Percentiles rank a stretch among this genome's conserved stretches.
Evolutionary conservation across 2,113 vertebrate genomes (phyloP).

Genomic region (Orycteropus afer): DNA sequence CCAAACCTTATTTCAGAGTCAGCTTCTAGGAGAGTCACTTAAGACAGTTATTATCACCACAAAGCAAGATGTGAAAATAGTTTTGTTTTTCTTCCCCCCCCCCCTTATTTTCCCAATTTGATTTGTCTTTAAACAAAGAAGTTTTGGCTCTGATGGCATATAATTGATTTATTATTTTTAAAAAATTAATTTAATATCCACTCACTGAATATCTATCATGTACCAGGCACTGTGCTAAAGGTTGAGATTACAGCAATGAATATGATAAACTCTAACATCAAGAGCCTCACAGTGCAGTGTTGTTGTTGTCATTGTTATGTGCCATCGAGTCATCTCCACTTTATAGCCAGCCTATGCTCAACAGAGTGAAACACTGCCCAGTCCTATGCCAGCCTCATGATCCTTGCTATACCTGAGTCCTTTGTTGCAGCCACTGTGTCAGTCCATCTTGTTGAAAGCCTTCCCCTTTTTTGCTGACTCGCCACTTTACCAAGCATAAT

Average conservation of each 20-base stretch:
- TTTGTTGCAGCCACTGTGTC: too few species aligned
- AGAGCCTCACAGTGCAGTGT: background rate
- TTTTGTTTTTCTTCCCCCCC: background rate
- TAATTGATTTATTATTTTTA: background rate
- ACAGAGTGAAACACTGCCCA: too few species aligned
- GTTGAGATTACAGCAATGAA: too few species aligned
- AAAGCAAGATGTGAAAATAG: background rate
- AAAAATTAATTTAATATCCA: background rate
- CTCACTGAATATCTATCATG: background rate
- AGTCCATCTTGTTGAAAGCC: too few species aligned
- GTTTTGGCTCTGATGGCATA: background rate
- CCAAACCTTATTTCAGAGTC: background rate
- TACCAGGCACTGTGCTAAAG: background rate
- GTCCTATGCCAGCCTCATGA: too few species aligned
- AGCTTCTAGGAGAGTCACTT: background rate
- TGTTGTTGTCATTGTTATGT: too few species aligned
- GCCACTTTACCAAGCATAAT: too few species aligned
- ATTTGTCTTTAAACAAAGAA: background rate
- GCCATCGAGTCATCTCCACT: too few species aligned
- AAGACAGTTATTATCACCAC: background rate
- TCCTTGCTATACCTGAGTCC: too few species aligned
- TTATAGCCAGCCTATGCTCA: too few species aligned
- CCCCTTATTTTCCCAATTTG: background rate
- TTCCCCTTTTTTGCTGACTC: too few species aligned
- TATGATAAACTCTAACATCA: background rate